Base-by-base conservation (phyloP, 2,888 invertebrate species). In the Linyphia triangularis region DNA sequence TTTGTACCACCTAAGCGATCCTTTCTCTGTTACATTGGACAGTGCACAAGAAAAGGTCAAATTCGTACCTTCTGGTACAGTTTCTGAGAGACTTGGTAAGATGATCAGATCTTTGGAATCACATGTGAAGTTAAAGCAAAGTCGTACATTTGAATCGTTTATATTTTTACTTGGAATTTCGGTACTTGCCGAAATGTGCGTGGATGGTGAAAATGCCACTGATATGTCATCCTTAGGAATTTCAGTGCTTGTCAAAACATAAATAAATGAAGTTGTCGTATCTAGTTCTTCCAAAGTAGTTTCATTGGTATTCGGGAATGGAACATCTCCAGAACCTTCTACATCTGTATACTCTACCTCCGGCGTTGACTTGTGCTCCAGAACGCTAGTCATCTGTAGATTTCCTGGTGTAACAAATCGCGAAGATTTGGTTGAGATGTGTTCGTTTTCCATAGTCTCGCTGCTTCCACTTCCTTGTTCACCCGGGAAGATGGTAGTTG, bases 41-140 rank as follows among this genome's bases (percentile, higher is more conserved):
- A 10, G 16, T 0, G 28, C 19, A 28, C 82, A 82, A 2, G 82
- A 30, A 13, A 82, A 28, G n/a, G 70, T 40, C 16, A 82, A 22
- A 16, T 75, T 88, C 3, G 86, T 61, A 13, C 79, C 86, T 75
- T 75, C 86, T 19, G 72, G 61, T 3, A 82, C 63, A 22, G 24
- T 43, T 72, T 40, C 61, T 6, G 61, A 16, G 37, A 61, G 59
- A 10, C 63, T 59, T 28, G 82, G 82, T 4, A 19, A 16, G 30
- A 82, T 37, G 2, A 10, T 22, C 9, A 82, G 57, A 13, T 82
- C 61, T 28, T 61, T 10, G 2, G 61, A 61, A 28, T 63, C 43
- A 13, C 82, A 82, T 16, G 82, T 72, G 61, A 13, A 40, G 43
- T 72, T 82, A 1, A 72, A 19, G 24, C 82, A 82, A n/a, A 30